Conservation (phyloP, 2,113 vertebrate genomes). For the Neotragus pygmaeus region DNA sequence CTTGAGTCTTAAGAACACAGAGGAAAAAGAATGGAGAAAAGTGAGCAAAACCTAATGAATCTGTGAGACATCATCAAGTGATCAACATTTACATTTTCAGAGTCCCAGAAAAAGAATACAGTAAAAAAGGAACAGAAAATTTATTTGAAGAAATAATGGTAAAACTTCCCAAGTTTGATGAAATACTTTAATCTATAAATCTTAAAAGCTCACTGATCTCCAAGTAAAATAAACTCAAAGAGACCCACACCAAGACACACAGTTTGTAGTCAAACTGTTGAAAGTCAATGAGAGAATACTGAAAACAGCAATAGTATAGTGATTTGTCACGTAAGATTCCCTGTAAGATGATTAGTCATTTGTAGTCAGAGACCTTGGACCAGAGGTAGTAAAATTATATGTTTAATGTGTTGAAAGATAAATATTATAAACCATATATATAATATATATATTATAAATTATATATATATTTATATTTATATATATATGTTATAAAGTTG, state of each 20-base stretch:
- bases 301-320: not conserved
- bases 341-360: not conserved
- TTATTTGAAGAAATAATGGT: not conserved
- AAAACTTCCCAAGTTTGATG: not conserved
- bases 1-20: not conserved
- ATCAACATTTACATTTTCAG: not conserved
- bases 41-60: not conserved
- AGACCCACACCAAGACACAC: no score
- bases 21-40: not conserved
- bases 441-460: no score
- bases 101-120: not conserved
- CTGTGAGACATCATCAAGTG: no score
- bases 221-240: no score
- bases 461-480: no score
- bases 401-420: not conserved
- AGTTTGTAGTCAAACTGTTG: not conserved
- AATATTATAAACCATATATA: not conserved
- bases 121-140: not conserved
- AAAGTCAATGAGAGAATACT: not conserved
- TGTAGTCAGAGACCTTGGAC: not conserved
- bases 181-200: not conserved
- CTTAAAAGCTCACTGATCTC: not conserved
- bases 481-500: not conserved
- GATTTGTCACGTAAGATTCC: not conserved
- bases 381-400: not conserved